Conservation (phyloP, 2,113 vertebrate genomes). For the Chunga burmeisteri region DNA sequence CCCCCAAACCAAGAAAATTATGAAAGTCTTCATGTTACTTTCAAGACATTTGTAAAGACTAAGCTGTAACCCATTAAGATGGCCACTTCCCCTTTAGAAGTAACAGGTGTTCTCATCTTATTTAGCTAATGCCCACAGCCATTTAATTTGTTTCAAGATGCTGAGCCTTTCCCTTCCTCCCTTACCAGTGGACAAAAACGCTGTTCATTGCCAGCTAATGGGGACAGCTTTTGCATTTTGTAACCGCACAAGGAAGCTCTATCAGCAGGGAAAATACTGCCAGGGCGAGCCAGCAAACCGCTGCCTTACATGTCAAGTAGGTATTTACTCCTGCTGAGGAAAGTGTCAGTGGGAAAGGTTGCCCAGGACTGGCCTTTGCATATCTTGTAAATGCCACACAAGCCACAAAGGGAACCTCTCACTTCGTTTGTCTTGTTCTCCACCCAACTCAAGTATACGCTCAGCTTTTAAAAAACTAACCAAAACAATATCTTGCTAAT, state of each 20-base stretch:
- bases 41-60: background rate
- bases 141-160: background rate
- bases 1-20: background rate
- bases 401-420: background rate
- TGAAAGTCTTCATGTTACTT: background rate
- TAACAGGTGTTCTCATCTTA: slow-evolving; percentile 34
- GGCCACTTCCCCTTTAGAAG: slow-evolving; percentile 47
- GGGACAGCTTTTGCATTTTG: background rate
- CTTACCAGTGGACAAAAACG: background rate
- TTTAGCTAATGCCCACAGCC: background rate
- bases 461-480: background rate
- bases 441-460: background rate
- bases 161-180: background rate
- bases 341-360: background rate
- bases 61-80: background rate
- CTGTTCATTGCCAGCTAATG: background rate
- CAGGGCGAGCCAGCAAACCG: background rate
- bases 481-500: background rate
- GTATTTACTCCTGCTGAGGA: background rate
- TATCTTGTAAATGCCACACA: background rate
- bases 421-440: background rate
- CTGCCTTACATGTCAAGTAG: fast-evolving
- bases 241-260: fast-evolving
- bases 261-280: background rate
- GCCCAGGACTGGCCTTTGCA: background rate